Evolutionary conservation across 92 coral and sea anemone genomes (phyloP).

Genomic region (Phenganax stokvisi): DNA sequence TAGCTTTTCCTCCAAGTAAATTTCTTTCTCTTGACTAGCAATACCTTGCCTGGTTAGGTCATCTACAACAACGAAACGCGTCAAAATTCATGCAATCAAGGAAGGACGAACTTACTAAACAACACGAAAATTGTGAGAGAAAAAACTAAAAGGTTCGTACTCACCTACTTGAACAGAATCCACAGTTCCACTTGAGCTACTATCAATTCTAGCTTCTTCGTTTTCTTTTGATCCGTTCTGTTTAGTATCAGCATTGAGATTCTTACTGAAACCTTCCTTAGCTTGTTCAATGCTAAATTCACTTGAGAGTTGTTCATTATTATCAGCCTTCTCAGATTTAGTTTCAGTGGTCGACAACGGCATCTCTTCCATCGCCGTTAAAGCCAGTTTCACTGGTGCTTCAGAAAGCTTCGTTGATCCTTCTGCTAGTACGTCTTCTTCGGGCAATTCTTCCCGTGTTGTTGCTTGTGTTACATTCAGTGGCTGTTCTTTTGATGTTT

Average conservation of each 20-base stretch:
- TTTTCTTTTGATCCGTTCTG: neutral
- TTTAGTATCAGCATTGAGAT: neutral
- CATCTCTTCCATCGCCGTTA: no score
- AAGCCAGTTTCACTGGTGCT: no score
- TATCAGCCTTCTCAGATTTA: neutral
- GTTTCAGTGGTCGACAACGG: neutral
- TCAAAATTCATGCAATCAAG: neutral
- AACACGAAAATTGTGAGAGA: neutral
- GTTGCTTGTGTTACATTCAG: no score
- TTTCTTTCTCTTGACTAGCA: slow-evolving; percentile 29
- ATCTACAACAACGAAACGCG: neutral
- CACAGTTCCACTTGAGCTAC: neutral
- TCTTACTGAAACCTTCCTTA: neutral
- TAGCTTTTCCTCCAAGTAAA: slow-evolving; percentile 53
- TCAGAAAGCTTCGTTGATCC: no score
- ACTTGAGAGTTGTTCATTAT: neutral
- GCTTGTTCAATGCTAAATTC: neutral
- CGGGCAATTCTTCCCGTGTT: no score
- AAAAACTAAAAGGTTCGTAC: neutral
- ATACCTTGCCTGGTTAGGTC: slow-evolving; percentile 32
- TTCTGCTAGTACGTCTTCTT: no score
- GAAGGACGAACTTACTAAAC: neutral
- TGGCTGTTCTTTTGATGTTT: no score
- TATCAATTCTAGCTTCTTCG: slow-evolving; percentile 5
- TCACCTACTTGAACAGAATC: slow-evolving; percentile 30